These are phyloP conservation scores for Coranthus polyacanthus DNA, from an alignment of 2,797 vertebrate genomes.

Conservation along the genomic window DNA sequence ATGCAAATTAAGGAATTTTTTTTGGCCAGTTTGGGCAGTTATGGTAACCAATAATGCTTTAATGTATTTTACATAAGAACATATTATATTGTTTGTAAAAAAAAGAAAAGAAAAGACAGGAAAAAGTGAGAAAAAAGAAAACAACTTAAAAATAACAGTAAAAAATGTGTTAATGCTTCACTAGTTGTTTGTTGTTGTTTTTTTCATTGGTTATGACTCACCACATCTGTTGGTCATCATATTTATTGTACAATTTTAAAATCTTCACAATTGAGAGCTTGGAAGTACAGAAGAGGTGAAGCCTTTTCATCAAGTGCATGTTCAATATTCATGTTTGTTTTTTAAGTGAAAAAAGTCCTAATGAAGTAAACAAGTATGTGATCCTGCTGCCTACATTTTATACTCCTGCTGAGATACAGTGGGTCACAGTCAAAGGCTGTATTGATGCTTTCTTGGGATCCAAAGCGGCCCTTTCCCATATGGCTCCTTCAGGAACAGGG, in stretches of 20 bases:
- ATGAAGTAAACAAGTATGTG: slow-evolving; percentile 21
- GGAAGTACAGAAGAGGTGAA: not conserved
- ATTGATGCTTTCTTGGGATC: slow-evolving; percentile 50
- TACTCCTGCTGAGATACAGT: slow-evolving; percentile 47
- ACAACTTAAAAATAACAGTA: too few species aligned
- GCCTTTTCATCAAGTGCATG: slow-evolving; percentile 2
- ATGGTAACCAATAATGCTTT: too few species aligned
- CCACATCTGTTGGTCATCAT: not conserved
- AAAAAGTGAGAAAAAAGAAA: too few species aligned
- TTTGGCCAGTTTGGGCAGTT: too few species aligned
- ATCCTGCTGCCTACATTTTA: slow-evolving; percentile 37
- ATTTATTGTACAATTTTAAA: not conserved
- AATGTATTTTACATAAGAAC: too few species aligned
- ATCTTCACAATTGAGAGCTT: not conserved
- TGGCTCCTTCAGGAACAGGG: slow-evolving; percentile 67
- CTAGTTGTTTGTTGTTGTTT: not conserved
- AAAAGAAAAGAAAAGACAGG: too few species aligned
- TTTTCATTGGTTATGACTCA: too few species aligned
- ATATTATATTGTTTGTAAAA: too few species aligned
- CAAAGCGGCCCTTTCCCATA: slow-evolving; percentile 49
- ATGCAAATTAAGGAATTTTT: too few species aligned
- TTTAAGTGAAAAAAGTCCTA: slow-evolving; percentile 10
- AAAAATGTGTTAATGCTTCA: not conserved
- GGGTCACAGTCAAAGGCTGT: slow-evolving; percentile 44
- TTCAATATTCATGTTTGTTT: slow-evolving; percentile 10